These are phyloP conservation scores for Heteromormyrus szaboi DNA, from an alignment of 2,797 vertebrate species.

Conservation along the genomic window DNA sequence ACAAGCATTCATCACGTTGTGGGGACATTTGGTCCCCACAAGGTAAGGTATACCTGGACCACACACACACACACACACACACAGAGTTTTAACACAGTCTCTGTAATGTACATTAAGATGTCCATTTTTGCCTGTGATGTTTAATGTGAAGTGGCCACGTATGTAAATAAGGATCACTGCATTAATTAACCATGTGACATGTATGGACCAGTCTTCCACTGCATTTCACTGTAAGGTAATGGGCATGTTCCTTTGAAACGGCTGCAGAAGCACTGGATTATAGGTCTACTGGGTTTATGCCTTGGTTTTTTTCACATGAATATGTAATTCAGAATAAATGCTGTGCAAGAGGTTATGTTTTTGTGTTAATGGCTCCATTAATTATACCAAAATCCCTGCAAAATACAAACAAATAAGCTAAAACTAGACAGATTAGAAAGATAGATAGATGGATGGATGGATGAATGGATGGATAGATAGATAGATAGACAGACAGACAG, in stretches of 20 bases:
- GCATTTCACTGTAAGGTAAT: background rate
- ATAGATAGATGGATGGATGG: background rate
- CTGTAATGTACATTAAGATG: background rate
- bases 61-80: background rate
- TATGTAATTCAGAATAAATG: background rate
- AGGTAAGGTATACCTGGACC: background rate
- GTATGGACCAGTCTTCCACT: background rate
- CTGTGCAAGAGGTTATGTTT: background rate
- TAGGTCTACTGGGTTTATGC: constrained; percentile 17
- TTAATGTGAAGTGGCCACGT: background rate
- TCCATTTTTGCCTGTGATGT: background rate
- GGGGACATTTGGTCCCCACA: no score
- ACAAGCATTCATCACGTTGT: background rate
- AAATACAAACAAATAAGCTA: background rate
- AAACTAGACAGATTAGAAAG: background rate
- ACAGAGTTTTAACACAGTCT: background rate
- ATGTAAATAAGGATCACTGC: background rate
- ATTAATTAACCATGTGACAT: background rate
- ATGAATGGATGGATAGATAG: no score
- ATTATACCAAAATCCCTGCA: background rate
- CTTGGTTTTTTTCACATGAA: background rate
- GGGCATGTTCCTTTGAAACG: background rate
- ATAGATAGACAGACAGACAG: no score
- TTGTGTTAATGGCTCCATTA: background rate
- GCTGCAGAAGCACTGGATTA: constrained; percentile 9